phyloP scores from a whole-genome alignment of 2,113 vertebrate genomes.

The Indri indri region DNA sequence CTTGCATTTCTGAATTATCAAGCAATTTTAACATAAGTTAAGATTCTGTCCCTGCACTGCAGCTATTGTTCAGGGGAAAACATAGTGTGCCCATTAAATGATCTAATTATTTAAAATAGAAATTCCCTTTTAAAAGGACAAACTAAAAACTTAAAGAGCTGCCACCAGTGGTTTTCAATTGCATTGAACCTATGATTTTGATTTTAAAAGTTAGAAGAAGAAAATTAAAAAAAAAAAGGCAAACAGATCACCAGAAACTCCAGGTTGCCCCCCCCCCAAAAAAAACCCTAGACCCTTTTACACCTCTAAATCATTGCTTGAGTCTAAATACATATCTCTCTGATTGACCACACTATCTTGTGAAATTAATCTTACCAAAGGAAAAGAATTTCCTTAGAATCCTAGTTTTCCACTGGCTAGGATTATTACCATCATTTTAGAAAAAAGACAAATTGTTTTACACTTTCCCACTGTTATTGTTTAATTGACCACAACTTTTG shows the following conservation, averaged over 20 bases:
- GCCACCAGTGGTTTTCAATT: constrained; percentile 5
- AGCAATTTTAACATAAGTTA: constrained; percentile 7
- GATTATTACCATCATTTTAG: constrained; percentile 11
- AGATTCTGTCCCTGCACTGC: not conserved
- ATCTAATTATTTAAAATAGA: constrained; percentile 54
- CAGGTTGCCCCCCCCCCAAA: not conserved
- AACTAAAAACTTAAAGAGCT: constrained; percentile 14
- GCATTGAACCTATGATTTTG: not conserved
- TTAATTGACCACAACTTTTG: constrained; percentile 41
- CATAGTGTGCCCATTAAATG: constrained; percentile 18
- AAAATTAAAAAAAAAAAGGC: not conserved
- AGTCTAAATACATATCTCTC: constrained; percentile 32
- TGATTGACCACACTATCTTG: constrained; percentile 59
- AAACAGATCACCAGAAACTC: not conserved
- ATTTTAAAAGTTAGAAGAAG: constrained; percentile 37
- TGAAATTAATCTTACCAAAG: constrained; percentile 61
- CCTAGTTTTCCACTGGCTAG: not conserved
- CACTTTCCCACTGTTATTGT: constrained; percentile 29
- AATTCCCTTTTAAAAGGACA: constrained; percentile 8
- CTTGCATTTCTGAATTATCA: constrained; percentile 42
- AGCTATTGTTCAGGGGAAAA: constrained; percentile 33
- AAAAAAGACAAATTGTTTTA: not conserved
- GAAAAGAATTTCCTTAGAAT: constrained; percentile 18
- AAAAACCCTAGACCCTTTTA: not conserved
- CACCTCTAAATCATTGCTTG: constrained; percentile 43